Conservation (phyloP, 2,113 vertebrate species). For the Plotosus lineatus region DNA sequence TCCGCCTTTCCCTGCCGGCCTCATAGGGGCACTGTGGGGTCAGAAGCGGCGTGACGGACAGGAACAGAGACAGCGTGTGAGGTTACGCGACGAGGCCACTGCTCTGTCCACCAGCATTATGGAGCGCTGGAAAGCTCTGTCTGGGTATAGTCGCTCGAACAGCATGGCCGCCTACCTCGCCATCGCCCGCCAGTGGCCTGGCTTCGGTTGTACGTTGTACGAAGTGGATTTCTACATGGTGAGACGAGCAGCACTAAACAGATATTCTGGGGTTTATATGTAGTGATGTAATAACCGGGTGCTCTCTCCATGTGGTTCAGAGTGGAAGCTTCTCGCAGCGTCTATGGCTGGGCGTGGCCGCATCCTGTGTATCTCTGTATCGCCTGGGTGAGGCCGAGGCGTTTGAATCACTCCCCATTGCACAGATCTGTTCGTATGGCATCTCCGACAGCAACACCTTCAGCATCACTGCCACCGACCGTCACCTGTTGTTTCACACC, state of each 20-base stretch:
- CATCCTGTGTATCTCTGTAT: constrained; percentile 85
- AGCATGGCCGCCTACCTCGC: constrained; percentile 88
- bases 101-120: constrained; percentile 78
- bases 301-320: constrained; percentile 58
- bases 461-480: constrained; percentile 82
- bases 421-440: constrained; percentile 87
- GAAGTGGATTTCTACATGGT: constrained; percentile 88
- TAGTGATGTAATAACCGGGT: neutral
- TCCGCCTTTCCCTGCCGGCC: constrained; percentile 68
- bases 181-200: constrained; percentile 87
- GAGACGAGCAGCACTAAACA: constrained; percentile 69
- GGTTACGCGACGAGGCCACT: constrained; percentile 80
- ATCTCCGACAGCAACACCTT: constrained; percentile 85
- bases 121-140: constrained; percentile 87
- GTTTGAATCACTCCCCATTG: constrained; percentile 84
- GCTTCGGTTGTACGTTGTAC: constrained; percentile 91
- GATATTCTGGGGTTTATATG: neutral
- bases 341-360: constrained; percentile 85
- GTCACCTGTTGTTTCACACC: constrained; percentile 86
- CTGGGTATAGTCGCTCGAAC: constrained; percentile 82
- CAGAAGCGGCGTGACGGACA: constrained; percentile 83
- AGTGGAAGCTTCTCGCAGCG: constrained; percentile 82
- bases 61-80: constrained; percentile 73
- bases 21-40: constrained; percentile 84
- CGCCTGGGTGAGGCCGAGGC: constrained; percentile 84